Percentiles rank a stretch among this genome's conserved stretches.
Conservation (phyloP, 2,888 invertebrate species). For the Camptogramma bilineatum region DNA sequence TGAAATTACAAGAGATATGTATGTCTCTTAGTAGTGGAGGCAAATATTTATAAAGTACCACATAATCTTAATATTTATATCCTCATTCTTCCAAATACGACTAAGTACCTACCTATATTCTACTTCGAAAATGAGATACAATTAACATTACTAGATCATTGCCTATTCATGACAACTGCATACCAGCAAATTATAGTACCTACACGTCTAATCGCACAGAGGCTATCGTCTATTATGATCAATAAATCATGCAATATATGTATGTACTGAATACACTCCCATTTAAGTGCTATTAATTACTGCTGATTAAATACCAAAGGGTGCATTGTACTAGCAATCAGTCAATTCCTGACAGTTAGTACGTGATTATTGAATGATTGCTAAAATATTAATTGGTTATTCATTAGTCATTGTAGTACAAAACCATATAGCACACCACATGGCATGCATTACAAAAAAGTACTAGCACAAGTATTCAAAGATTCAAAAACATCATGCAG, state of each 20-base stretch:
- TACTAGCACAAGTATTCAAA: not conserved
- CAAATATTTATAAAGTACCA: not conserved
- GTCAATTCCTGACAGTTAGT: constrained; percentile 68
- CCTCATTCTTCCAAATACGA: not conserved
- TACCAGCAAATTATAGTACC: not conserved
- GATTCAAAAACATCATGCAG: not conserved
- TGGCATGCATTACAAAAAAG: not conserved
- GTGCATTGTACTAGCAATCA: constrained; percentile 65
- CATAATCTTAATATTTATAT: not conserved
- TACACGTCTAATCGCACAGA: constrained; percentile 12
- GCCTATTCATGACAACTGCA: constrained; percentile 1
- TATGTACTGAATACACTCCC: constrained; percentile 44
- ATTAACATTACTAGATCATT: constrained; percentile 1
- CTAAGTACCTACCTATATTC: not conserved
- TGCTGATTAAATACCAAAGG: constrained; percentile 65
- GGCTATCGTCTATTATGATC: constrained; percentile 29
- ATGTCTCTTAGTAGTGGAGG: no score
- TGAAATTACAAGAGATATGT: no score
- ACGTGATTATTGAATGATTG: constrained; percentile 59
- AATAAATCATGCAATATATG: constrained; percentile 52
- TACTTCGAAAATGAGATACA: not conserved
- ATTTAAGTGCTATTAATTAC: constrained; percentile 62
- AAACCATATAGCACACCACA: no score
- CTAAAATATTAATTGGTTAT: constrained; percentile 13
- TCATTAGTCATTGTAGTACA: not conserved